phyloP scores from a whole-genome alignment of 1,140 invertebrate genomes.

The Delia radicum region DNA sequence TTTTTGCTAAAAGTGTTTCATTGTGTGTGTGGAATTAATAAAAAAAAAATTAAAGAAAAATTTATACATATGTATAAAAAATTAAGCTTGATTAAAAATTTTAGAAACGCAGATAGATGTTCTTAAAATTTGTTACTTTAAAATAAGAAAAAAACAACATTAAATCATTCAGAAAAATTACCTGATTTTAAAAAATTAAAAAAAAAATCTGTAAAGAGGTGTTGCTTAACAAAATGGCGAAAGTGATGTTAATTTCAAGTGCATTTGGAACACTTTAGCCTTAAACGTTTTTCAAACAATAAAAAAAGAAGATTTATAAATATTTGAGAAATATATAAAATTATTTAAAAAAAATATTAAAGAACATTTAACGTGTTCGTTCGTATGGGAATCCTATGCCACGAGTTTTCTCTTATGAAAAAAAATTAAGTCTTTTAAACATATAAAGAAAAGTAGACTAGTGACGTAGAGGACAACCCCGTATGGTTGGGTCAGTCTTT shows the following conservation, averaged over 20 bases:
- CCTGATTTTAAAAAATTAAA: neutral
- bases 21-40: neutral
- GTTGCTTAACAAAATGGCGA: conserved; percentile 23
- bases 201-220: conserved; percentile 9
- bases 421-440: neutral
- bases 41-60: neutral
- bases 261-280: conserved; percentile 14
- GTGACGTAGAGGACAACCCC: conserved; percentile 21
- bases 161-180: neutral
- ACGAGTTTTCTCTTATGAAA: conserved; percentile 4
- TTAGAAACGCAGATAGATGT: neutral
- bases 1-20: neutral
- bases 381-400: neutral
- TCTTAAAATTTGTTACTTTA: too few species aligned
- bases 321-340: neutral
- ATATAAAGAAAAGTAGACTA: neutral
- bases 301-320: neutral
- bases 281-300: neutral
- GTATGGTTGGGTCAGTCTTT: neutral
- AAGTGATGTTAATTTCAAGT: conserved; percentile 14
- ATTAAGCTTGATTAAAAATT: neutral
- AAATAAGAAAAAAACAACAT: neutral
- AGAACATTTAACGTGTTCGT: neutral
- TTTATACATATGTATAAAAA: neutral
- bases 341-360: neutral